Evolutionary conservation across 2,113 vertebrate genomes (phyloP).

Genomic region (Alligator mississippiensis): DNA sequence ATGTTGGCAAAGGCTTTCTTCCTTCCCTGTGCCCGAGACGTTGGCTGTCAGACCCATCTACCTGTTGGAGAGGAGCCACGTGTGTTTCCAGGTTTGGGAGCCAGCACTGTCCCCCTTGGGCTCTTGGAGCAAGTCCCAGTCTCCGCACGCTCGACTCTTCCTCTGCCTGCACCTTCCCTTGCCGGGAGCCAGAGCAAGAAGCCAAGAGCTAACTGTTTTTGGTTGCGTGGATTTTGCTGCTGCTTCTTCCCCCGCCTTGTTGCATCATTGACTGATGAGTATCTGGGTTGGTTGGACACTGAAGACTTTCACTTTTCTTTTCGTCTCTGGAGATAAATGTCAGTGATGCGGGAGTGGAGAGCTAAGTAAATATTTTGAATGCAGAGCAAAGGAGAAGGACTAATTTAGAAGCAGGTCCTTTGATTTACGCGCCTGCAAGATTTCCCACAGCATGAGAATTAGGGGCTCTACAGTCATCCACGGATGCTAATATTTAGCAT

Average conservation of each 20-base stretch:
- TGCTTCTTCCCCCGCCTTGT: constrained; percentile 7
- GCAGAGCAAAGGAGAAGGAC: not conserved
- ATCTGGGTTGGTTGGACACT: constrained; percentile 44
- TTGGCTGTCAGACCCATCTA: constrained; percentile 32
- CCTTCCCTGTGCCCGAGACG: not conserved
- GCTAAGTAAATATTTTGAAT: not conserved
- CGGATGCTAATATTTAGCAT: accelerated
- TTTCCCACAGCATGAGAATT: accelerated
- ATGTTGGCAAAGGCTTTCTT: not conserved
- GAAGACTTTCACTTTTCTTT: not conserved
- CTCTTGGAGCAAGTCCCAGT: constrained; percentile 71
- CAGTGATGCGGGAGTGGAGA: not conserved
- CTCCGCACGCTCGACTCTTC: constrained; percentile 47
- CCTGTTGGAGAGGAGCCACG: constrained; percentile 70
- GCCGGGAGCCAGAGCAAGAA: constrained; percentile 48
- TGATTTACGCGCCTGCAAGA: accelerated
- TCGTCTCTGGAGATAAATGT: not conserved
- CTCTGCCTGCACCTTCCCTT: constrained; percentile 63
- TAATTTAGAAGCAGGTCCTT: not conserved
- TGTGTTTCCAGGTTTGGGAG: constrained; percentile 58
- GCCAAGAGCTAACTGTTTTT: constrained; percentile 64
- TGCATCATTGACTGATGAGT: constrained; percentile 44
- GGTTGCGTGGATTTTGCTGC: not conserved
- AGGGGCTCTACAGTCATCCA: accelerated
- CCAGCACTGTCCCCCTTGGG: constrained; percentile 59